Base-by-base conservation (phyloP, 2,113 vertebrate species). In the Microtus oregoni region DNA sequence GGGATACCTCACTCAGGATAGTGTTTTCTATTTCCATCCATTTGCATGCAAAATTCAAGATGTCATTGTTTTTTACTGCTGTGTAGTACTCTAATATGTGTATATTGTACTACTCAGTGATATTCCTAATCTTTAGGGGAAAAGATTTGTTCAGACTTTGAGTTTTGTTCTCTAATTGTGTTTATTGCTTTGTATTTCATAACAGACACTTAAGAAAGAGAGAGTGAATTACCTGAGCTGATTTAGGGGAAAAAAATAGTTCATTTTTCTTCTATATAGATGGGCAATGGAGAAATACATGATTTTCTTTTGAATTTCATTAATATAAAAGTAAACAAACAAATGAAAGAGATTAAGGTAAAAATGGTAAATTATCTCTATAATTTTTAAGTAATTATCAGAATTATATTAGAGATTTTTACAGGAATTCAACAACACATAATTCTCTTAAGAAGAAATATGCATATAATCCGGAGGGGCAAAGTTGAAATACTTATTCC, bases 341-440 rank as follows among this genome's bases (percentile, higher is more conserved):
- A 90, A 93, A 78, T 83, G 20, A 55, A 47, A 32, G 30, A 44
- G 52, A 10, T 67, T 67, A 44, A 87, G 65, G 26, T n/a, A 68
- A 68, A 94, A 91, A 75, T 55, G n/a, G 50, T 89, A 86, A 70
- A 72, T 93, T 28, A 65, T 79, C 24, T 76, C 30, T 11, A 22
- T 83, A 88, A 35, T 14, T 75, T 55, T 55, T 47, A 32, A 67
- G 24, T 81, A 41, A 41, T 20, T 76, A 13, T 44, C 77, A 96
- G 50, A 83, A 91, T 76, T 94, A 76, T 76, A 63, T 89, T 83
- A 91, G 76, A 91, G 35, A 70, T 7, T 68, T 96, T 67, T 94
- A 41, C 7, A 28, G 93, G 28, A 92, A 86, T 81, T 35, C 58
- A 81, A 68, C 11, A 86, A 10, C 26, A n/a, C 20, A 55, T 2